Conservation (phyloP, 2,888 invertebrate genomes). For the Tipula confusa region DNA sequence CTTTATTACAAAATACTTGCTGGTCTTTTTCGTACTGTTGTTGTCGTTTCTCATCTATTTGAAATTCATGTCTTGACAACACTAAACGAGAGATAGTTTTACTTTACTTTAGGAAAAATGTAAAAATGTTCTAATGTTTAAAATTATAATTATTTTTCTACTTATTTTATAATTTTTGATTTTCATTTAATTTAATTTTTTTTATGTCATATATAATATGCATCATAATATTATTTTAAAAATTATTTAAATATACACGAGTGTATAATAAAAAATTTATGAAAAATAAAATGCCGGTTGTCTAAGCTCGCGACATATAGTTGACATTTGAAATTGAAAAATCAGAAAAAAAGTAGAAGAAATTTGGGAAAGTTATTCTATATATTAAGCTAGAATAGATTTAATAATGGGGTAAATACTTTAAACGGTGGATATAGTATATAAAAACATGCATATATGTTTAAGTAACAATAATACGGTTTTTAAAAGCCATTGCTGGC, state of each 20-base stretch:
- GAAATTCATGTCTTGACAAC: neutral
- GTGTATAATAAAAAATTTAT: neutral
- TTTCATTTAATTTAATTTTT: too few species aligned
- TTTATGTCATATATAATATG: neutral
- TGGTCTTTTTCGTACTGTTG: neutral
- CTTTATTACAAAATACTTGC: neutral
- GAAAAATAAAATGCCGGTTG: neutral
- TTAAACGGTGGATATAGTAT: neutral
- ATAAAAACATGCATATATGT: neutral
- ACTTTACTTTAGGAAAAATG: neutral
- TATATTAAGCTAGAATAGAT: neutral
- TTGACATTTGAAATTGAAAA: neutral
- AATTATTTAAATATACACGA: neutral
- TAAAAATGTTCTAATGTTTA: neutral
- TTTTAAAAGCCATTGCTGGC: too few species aligned
- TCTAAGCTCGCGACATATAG: neutral
- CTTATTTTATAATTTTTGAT: too few species aligned
- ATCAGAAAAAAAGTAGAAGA: neutral
- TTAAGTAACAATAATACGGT: too few species aligned
- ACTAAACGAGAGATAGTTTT: neutral
- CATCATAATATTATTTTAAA: too few species aligned
- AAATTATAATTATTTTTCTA: too few species aligned
- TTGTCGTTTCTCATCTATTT: neutral
- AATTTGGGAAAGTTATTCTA: neutral
- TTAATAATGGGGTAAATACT: neutral